Percentiles rank a stretch among this genome's conserved stretches.
phyloP scores from a whole-genome alignment of 2,888 invertebrate genomes.

The Philaethria dido region DNA sequence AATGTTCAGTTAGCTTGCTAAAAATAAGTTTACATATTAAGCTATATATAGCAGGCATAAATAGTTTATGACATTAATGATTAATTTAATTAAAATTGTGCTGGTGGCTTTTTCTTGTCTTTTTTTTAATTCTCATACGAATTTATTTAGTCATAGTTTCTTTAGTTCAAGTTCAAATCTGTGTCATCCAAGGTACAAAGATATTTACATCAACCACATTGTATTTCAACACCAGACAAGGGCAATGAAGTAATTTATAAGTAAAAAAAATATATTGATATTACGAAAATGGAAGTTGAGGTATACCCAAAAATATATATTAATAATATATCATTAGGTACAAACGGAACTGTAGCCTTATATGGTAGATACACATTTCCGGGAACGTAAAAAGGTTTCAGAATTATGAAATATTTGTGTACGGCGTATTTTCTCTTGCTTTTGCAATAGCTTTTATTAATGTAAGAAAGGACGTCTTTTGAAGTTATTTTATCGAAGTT shows the following conservation, averaged over 20 bases:
- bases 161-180: too few species aligned
- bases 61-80: too few species aligned
- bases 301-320: not conserved
- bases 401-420: slow-evolving; percentile 29
- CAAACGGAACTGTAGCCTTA: not conserved
- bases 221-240: too few species aligned
- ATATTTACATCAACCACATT: not conserved
- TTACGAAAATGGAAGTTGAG: not conserved
- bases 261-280: not conserved
- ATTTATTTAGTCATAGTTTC: too few species aligned
- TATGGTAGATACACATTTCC: not conserved
- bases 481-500: slow-evolving; percentile 52
- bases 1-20: too few species aligned
- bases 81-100: too few species aligned
- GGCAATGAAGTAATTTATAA: too few species aligned
- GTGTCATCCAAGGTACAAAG: too few species aligned
- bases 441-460: slow-evolving; percentile 47
- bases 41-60: too few species aligned
- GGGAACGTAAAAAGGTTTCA: slow-evolving; percentile 22
- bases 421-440: slow-evolving; percentile 34
- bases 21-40: too few species aligned
- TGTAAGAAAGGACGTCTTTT: slow-evolving; percentile 48
- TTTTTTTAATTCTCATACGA: too few species aligned
- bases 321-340: not conserved
- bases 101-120: too few species aligned